Conservation (phyloP, 2,888 invertebrate genomes). For the Ligdia adustata region DNA sequence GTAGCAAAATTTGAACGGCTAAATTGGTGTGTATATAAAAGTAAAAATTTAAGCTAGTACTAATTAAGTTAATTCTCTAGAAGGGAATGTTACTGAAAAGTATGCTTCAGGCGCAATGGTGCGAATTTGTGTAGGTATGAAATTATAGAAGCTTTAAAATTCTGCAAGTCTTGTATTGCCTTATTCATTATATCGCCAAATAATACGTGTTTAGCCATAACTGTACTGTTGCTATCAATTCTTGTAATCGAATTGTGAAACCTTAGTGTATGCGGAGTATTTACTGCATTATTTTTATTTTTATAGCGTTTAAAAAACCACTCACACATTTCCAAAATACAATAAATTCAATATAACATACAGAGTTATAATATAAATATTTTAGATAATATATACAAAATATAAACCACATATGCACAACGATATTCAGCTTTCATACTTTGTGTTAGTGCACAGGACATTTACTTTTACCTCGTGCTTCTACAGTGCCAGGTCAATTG, state of each 20-base stretch:
- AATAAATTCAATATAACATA: too few relatives aligned
- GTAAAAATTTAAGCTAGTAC: background rate
- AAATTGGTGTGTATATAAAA: background rate
- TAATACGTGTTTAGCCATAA: too few relatives aligned
- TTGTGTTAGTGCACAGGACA: slow-evolving; percentile 45
- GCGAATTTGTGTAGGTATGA: slow-evolving; percentile 83
- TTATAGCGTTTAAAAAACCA: too few relatives aligned
- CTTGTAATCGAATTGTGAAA: too few relatives aligned
- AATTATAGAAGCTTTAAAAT: slow-evolving; percentile 55
- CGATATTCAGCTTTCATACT: slow-evolving; percentile 10
- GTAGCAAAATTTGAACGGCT: slow-evolving; percentile 6
- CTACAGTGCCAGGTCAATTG: slow-evolving; percentile 69
- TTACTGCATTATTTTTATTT: too few relatives aligned
- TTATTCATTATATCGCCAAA: too few relatives aligned
- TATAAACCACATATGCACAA: slow-evolving; percentile 13
- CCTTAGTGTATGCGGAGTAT: too few relatives aligned
- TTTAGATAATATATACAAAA: slow-evolving; percentile 3
- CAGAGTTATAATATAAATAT: too few relatives aligned
- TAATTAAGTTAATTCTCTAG: background rate
- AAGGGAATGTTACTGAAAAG: slow-evolving; percentile 7
- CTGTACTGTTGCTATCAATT: too few relatives aligned
- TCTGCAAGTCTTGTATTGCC: too few relatives aligned
- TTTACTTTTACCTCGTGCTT: slow-evolving; percentile 26
- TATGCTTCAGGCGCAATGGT: slow-evolving; percentile 51
- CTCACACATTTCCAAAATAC: too few relatives aligned